These are phyloP conservation scores for Drosophila baimaii DNA, from an alignment of 1,140 invertebrate species.

Conservation along the genomic window DNA sequence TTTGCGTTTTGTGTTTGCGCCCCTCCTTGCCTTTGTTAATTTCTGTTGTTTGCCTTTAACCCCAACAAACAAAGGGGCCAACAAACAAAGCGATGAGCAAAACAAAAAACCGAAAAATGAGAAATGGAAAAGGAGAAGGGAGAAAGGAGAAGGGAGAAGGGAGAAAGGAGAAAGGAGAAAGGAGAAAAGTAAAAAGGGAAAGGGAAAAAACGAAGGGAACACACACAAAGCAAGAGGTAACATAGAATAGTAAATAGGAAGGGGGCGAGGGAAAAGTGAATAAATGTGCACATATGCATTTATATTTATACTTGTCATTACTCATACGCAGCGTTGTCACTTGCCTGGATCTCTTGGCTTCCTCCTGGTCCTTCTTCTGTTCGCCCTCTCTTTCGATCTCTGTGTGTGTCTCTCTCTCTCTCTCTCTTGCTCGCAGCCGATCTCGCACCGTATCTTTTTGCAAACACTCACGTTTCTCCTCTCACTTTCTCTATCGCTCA, in stretches of 20 bases:
- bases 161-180: not conserved
- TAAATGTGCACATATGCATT: slow-evolving; percentile 29
- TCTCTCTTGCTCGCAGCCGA: not conserved
- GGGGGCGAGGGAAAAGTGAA: not conserved
- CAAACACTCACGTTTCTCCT: slow-evolving; percentile 10
- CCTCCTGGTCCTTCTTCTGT: not conserved
- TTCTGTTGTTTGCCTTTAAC: slow-evolving; percentile 76
- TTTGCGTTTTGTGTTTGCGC: slow-evolving; percentile 34
- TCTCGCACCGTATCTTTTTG: not conserved
- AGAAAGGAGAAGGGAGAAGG: not conserved
- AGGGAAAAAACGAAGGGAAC: slow-evolving; percentile 11
- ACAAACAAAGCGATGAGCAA: slow-evolving; percentile 24
- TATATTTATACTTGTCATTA: slow-evolving; percentile 44
- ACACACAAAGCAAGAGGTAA: not conserved
- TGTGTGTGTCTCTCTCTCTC: slow-evolving; percentile 33
- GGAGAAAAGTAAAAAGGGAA: not conserved
- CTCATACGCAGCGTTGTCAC: slow-evolving; percentile 64
- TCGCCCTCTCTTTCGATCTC: slow-evolving; percentile 22
- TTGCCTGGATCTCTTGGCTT: slow-evolving; percentile 46
- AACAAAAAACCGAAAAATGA: slow-evolving; percentile 33
- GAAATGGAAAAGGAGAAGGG: not conserved
- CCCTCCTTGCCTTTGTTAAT: slow-evolving; percentile 64
- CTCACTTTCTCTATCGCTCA: slow-evolving; percentile 18
- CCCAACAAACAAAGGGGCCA: slow-evolving; percentile 58
- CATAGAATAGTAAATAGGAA: not conserved